Percentiles rank a stretch among this genome's conserved stretches.
These are phyloP conservation scores for Rhizomys pruinosus DNA, from an alignment of 2,113 vertebrate genomes.

Conservation along the genomic window DNA sequence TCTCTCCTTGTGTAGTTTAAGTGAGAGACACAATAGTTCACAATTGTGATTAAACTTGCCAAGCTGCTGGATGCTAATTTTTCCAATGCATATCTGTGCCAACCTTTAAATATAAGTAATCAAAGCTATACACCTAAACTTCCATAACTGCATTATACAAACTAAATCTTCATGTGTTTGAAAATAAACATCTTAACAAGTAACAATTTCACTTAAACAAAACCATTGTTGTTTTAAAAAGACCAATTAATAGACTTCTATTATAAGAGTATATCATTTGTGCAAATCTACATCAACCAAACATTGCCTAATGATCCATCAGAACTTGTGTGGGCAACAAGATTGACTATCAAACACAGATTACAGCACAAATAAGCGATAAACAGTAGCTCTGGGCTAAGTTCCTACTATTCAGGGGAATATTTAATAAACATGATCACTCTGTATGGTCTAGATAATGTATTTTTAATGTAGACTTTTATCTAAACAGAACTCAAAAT, in stretches of 20 bases:
- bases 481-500: not conserved
- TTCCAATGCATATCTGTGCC: not conserved
- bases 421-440: not conserved
- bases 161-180: not conserved
- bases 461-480: not conserved
- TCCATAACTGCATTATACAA: not conserved
- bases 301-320: not conserved
- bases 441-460: not conserved
- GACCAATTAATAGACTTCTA: not conserved
- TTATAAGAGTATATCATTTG: not conserved
- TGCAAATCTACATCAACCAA: not conserved
- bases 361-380: not conserved
- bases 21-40: not conserved
- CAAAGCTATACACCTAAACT: not conserved
- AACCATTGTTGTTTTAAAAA: not conserved
- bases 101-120: not conserved
- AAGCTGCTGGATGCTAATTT: not conserved
- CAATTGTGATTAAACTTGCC: not conserved
- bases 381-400: not conserved
- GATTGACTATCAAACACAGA: fast-evolving
- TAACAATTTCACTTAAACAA: not conserved
- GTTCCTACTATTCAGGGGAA: not conserved
- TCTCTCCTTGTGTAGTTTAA: not conserved
- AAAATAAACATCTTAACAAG: not conserved
- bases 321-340: not conserved